These are phyloP conservation scores for Xiphophorus maculatus DNA, from an alignment of 2,113 vertebrate species.

Conservation along the genomic window DNA sequence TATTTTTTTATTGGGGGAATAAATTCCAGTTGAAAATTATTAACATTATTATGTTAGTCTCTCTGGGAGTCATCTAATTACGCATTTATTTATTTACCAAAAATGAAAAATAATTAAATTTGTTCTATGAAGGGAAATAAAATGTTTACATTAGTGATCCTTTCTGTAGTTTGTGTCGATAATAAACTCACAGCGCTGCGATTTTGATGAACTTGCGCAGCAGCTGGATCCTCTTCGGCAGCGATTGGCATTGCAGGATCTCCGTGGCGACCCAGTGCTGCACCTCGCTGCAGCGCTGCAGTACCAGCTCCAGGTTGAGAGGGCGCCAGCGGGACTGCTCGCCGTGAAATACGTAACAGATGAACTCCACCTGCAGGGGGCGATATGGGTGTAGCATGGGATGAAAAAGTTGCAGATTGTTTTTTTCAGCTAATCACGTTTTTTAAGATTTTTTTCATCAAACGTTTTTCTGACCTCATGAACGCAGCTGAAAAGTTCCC, in stretches of 20 bases:
- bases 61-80: no score
- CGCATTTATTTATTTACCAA: no score
- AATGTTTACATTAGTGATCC: no score
- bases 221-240: conserved; percentile 90
- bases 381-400: background rate
- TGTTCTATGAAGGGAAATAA: background rate
- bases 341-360: conserved; percentile 95
- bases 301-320: conserved; percentile 94
- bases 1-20: no score
- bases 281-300: conserved; percentile 97
- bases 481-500: conserved; percentile 96
- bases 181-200: conserved; percentile 87
- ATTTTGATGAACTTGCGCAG: conserved; percentile 98
- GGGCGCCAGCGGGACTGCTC: conserved; percentile 94
- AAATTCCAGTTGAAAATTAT: no score
- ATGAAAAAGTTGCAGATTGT: background rate
- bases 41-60: no score
- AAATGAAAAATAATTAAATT: background rate
- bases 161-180: no score
- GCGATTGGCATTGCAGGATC: conserved; percentile 92
- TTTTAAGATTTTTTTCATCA: background rate
- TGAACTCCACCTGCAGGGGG: conserved; percentile 89
- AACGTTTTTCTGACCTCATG: conserved; percentile 83
- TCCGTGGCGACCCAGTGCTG: conserved; percentile 98
- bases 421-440: background rate